Percentiles rank a stretch among this genome's conserved stretches.
These are phyloP conservation scores for Vimba vimba DNA, from an alignment of 2,113 vertebrate genomes.

Conservation along the genomic window DNA sequence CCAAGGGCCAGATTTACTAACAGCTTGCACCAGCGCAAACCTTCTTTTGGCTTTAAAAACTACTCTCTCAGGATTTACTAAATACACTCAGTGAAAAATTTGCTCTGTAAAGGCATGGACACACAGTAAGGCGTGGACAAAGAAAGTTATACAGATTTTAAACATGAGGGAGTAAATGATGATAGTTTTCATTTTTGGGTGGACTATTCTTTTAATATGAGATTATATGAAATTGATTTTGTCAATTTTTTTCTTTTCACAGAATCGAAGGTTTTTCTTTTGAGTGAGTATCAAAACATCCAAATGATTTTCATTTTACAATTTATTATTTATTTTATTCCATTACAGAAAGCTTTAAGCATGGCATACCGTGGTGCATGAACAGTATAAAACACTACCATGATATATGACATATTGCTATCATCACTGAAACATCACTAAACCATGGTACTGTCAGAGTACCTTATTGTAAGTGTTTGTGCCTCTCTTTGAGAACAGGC, in stretches of 20 bases:
- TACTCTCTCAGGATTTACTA: too few species aligned
- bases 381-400: background rate
- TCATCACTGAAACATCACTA: background rate
- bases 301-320: background rate
- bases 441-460: background rate
- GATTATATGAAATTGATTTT: background rate
- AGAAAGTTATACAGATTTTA: too few species aligned
- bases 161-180: background rate
- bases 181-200: background rate
- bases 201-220: background rate
- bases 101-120: too few species aligned
- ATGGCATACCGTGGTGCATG: background rate
- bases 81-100: too few species aligned
- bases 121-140: too few species aligned
- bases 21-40: too few species aligned
- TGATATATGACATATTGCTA: background rate
- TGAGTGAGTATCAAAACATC: conserved; percentile 82
- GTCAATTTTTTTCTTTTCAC: conserved; percentile 75
- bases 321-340: background rate
- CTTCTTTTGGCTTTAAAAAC: too few species aligned
- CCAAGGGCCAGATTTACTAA: too few species aligned
- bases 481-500: background rate
- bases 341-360: background rate
- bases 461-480: background rate
- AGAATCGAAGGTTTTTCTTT: conserved; percentile 93